Base-by-base conservation (phyloP, 2,113 vertebrate genomes). In the Thunnus maccoyii region DNA sequence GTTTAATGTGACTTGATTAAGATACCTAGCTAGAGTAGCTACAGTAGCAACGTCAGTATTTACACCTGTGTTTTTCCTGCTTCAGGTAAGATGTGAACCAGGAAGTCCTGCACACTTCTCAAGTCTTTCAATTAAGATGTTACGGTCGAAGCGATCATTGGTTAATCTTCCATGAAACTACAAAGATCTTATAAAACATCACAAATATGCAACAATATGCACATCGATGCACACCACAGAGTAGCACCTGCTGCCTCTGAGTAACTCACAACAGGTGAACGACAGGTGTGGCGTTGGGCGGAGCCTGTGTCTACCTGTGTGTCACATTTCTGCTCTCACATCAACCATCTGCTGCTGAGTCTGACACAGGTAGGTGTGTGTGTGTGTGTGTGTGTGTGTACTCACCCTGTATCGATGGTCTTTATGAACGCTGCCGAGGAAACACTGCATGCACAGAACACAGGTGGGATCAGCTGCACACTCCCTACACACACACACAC, bases 381-480 rank as follows among this genome's bases (percentile, higher is more conserved):
- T 11, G 25, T 36, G n/a, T 55, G 17, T 73, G 18, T 57, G 52
- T 76, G 17, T n/a, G 50, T 61, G 48, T 63, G 11, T 4, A 58
- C 96, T 95, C 89, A 99, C 98, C 95, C 98, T 96, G 90, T 99
- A 99, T 62, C 98, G 96, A 84, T 99, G 98, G 11, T 98, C 96
- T 95, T 96, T 97, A 85, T 99, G 98, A 86, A 97, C 92, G 73
- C 98, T 99, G 84, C 96, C 96, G 90, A 99, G 93, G 95, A 99
- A 99, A 93, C 98, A 99, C 92, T 98, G 96, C 98, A 99, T 99
- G 89, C 98, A 99, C 60, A 99, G 93, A 61, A 99, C 98, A 91
- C 98, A 99, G 25, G 98, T 99, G 16, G 98, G 97, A 85, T 99
- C 98, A 51, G 99, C 97, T 16, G 98, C 98, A 90, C 98, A 99